Evolutionary conservation across 2,113 vertebrate genomes (phyloP).

Genomic region (Copsychus sechellarum): DNA sequence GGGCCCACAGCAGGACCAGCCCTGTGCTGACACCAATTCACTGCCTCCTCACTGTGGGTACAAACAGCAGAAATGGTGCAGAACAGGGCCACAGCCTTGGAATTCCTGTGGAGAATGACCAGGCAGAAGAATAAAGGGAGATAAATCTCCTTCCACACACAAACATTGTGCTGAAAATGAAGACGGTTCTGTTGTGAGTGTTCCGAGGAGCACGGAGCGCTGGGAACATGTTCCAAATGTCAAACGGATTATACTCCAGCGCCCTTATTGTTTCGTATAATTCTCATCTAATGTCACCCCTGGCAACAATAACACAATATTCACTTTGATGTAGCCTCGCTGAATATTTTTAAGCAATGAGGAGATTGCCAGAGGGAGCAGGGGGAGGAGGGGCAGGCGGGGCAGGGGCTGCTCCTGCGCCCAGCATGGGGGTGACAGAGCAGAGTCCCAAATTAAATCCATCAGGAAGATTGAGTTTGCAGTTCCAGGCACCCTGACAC

Average conservation of each 20-base stretch:
- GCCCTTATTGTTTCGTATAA: conserved; percentile 46
- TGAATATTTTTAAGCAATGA: not conserved
- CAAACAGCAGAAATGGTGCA: not conserved
- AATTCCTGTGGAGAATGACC: not conserved
- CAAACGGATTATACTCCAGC: conserved; percentile 45
- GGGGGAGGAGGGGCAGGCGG: not conserved
- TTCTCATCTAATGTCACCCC: conserved; percentile 57
- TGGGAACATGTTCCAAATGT: conserved; percentile 37
- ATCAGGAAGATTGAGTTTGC: not conserved
- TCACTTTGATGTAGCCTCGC: not conserved
- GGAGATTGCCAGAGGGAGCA: not conserved
- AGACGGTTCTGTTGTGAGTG: not conserved
- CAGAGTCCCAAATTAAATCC: not conserved
- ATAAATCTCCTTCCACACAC: not conserved
- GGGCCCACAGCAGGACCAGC: accelerated
- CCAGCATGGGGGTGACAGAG: not conserved
- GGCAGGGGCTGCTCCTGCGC: not conserved
- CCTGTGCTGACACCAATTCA: not conserved
- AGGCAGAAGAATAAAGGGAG: not conserved
- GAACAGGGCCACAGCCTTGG: not conserved
- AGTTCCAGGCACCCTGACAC: not conserved
- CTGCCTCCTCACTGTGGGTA: too few relatives aligned
- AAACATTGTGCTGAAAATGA: not conserved
- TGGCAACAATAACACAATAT: conserved; percentile 43
- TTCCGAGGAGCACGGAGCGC: not conserved